phyloP scores from a whole-genome alignment of 2,113 vertebrate species.

The Collichthys lucidus region DNA sequence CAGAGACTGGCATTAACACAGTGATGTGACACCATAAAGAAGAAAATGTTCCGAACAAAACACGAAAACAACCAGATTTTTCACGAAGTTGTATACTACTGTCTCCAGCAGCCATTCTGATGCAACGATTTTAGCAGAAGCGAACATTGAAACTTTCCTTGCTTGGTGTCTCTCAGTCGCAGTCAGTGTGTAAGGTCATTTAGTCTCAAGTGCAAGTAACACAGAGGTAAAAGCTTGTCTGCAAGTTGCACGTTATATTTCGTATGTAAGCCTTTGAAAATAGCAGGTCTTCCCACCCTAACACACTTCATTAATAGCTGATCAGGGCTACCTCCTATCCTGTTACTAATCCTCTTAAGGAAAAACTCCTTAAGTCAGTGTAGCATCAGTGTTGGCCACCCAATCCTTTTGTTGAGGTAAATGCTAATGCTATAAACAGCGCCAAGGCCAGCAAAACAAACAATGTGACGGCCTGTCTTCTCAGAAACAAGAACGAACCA shows the following conservation, averaged over 20 bases:
- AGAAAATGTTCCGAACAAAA: slow-evolving; percentile 44
- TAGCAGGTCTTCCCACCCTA: slow-evolving; percentile 52
- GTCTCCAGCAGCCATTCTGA: background rate
- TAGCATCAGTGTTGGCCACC: slow-evolving; percentile 62
- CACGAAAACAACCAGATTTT: slow-evolving; percentile 8
- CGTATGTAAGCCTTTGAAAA: slow-evolving; percentile 66
- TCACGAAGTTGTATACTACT: background rate
- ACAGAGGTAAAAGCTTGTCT: slow-evolving; percentile 42
- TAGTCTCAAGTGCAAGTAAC: slow-evolving; percentile 67
- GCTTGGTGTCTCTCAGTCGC: background rate
- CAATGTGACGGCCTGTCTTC: slow-evolving; percentile 27
- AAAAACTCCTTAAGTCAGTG: slow-evolving; percentile 72
- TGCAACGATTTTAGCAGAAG: background rate
- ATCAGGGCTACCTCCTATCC: slow-evolving; percentile 70
- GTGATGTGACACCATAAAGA: slow-evolving; percentile 45
- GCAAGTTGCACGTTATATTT: slow-evolving; percentile 67
- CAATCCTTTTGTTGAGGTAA: slow-evolving; percentile 63
- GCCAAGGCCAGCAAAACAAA: slow-evolving; percentile 37
- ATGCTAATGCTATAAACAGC: slow-evolving; percentile 57
- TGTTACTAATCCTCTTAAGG: slow-evolving; percentile 79
- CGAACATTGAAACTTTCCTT: background rate
- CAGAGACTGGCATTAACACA: slow-evolving; percentile 57
- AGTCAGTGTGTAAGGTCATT: slow-evolving; percentile 33
- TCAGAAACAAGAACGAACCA: slow-evolving; percentile 33
- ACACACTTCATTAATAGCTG: slow-evolving; percentile 80